Evolutionary conservation across 2,888 invertebrate species (phyloP).

Genomic region (Andrena trimmerana): DNA sequence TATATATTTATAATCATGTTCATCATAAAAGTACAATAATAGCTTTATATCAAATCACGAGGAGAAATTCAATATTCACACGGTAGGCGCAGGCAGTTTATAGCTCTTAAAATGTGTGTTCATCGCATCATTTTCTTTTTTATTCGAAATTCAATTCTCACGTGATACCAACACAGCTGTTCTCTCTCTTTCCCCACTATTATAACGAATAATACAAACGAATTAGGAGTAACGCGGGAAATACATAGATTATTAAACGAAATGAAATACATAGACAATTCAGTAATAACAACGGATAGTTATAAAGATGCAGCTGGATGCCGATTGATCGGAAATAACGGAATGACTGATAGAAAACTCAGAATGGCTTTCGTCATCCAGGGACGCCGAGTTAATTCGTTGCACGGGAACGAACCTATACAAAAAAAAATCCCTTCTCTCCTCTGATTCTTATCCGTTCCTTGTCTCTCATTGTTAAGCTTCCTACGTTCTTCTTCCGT

Average conservation of each 20-base stretch:
- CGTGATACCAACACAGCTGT: slow-evolving; percentile 19
- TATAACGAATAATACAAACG: slow-evolving; percentile 49
- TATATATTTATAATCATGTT: slow-evolving; percentile 83
- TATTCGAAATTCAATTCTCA: slow-evolving; percentile 25
- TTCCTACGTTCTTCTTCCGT: slow-evolving; percentile 50
- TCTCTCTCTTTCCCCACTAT: not conserved
- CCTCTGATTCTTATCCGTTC: slow-evolving; percentile 16
- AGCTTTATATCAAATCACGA: slow-evolving; percentile 84
- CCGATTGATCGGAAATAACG: slow-evolving; percentile 63
- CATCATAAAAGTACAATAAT: slow-evolving; percentile 85
- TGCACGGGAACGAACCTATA: slow-evolving; percentile 38
- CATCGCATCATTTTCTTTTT: slow-evolving; percentile 38
- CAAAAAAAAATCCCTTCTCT: slow-evolving; percentile 2
- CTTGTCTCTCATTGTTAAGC: slow-evolving; percentile 5
- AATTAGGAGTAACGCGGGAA: slow-evolving; percentile 63
- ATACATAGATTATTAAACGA: slow-evolving; percentile 66
- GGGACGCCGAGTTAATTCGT: slow-evolving; percentile 37
- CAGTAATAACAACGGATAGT: slow-evolving; percentile 78
- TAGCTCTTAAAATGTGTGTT: slow-evolving; percentile 72
- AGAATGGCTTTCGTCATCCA: slow-evolving; percentile 10
- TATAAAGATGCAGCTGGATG: slow-evolving; percentile 76
- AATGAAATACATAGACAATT: slow-evolving; percentile 74
- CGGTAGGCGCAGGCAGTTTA: slow-evolving; percentile 76
- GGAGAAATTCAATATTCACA: slow-evolving; percentile 82
- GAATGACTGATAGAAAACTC: slow-evolving; percentile 65